These are phyloP conservation scores for Pachyuromys duprasi DNA, from an alignment of 2,797 vertebrate genomes.

Conservation along the genomic window DNA sequence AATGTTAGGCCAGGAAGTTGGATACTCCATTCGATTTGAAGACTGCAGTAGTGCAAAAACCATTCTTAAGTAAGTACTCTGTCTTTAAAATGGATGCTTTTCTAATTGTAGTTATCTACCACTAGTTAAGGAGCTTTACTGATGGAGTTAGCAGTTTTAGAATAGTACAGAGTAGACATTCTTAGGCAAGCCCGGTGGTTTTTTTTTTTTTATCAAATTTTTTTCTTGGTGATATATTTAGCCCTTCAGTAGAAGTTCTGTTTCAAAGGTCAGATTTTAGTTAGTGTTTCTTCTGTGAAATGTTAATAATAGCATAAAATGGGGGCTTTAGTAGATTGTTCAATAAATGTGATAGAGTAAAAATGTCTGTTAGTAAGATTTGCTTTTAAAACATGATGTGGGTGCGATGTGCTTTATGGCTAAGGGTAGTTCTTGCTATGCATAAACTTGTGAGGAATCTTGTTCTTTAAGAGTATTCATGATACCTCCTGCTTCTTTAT, in stretches of 20 bases:
- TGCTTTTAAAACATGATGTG: slow-evolving; percentile 43
- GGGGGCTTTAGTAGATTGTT: neutral
- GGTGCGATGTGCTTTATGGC: neutral
- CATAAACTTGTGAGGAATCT: neutral
- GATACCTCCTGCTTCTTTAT: neutral
- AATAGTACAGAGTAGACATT: neutral
- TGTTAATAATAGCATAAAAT: slow-evolving; percentile 25
- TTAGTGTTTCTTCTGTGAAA: slow-evolving; percentile 36
- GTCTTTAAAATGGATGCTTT: slow-evolving; percentile 26
- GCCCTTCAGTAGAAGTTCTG: neutral
- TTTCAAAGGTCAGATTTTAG: slow-evolving; percentile 50
- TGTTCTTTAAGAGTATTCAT: neutral
- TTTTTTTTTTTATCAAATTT: neutral
- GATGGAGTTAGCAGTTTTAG: slow-evolving; percentile 3
- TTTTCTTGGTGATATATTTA: neutral
- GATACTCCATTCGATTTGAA: slow-evolving; percentile 98
- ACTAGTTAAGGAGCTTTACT: neutral
- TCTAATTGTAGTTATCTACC: slow-evolving; percentile 10
- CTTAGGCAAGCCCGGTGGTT: neutral
- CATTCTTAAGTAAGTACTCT: slow-evolving; percentile 94
- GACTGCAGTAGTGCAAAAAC: slow-evolving; percentile 99
- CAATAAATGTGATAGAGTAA: slow-evolving; percentile 39
- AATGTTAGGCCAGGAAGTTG: slow-evolving; percentile 97
- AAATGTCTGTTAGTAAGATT: neutral
- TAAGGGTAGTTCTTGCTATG: neutral